phyloP scores from a whole-genome alignment of 2,888 invertebrate genomes.

The Andrena praecox region DNA sequence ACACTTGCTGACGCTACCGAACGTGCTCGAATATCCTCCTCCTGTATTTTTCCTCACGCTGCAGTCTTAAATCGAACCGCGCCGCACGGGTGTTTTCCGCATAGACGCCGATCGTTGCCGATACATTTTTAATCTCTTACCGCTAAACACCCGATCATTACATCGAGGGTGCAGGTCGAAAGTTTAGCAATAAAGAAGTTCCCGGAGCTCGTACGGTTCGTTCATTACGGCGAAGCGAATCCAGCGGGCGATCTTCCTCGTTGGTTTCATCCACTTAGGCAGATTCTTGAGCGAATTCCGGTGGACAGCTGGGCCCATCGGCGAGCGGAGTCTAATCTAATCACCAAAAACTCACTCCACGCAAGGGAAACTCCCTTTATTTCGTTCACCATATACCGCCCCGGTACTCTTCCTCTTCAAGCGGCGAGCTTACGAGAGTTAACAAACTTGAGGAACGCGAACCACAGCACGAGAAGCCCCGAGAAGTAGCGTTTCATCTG shows the following conservation, averaged over 20 bases:
- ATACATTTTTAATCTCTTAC: slow-evolving; percentile 66
- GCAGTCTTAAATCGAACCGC: not conserved
- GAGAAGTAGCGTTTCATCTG: slow-evolving; percentile 72
- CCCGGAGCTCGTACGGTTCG: slow-evolving; percentile 69
- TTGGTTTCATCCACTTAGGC: slow-evolving; percentile 77
- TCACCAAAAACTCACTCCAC: slow-evolving; percentile 80
- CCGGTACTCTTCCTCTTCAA: slow-evolving; percentile 64
- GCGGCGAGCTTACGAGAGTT: slow-evolving; percentile 81
- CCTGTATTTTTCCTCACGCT: not conserved
- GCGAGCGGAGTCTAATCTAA: slow-evolving; percentile 78
- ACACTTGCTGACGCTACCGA: not conserved
- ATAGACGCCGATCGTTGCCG: not conserved
- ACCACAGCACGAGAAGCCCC: slow-evolving; percentile 68
- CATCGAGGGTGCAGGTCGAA: slow-evolving; percentile 52
- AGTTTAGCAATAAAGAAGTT: slow-evolving; percentile 75
- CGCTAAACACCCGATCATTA: slow-evolving; percentile 60
- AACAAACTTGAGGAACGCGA: slow-evolving; percentile 82
- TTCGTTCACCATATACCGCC: slow-evolving; percentile 73
- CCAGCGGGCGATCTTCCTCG: slow-evolving; percentile 69
- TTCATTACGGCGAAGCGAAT: slow-evolving; percentile 70
- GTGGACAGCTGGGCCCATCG: slow-evolving; percentile 78
- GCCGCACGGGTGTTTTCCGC: not conserved
- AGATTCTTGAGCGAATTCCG: slow-evolving; percentile 77
- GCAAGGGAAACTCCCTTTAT: slow-evolving; percentile 79
- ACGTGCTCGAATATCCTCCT: not conserved